Conservation (phyloP, 1,140 invertebrate species). For the Listronotus bonariensis region DNA sequence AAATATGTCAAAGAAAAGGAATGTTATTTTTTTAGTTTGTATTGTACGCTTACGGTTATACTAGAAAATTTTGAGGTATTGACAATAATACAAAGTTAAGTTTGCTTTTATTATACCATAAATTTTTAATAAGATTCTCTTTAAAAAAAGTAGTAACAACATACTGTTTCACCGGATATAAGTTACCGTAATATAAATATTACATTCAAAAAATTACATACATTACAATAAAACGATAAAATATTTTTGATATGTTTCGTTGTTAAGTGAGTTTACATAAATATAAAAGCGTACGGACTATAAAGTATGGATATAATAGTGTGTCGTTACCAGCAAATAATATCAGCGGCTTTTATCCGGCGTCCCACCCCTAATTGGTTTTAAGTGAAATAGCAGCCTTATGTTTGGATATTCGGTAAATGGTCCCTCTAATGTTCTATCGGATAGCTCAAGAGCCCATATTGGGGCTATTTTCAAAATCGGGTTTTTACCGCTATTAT, state of each 20-base stretch:
- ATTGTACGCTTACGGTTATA: too few species aligned
- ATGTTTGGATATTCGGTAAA: conserved; percentile 33
- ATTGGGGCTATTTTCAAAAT: conserved; percentile 4
- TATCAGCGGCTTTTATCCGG: conserved; percentile 28
- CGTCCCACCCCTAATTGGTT: conserved; percentile 32
- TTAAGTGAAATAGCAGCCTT: conserved; percentile 34
- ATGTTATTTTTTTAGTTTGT: too few species aligned
- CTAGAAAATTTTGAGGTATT: too few species aligned
- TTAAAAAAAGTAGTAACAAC: too few species aligned
- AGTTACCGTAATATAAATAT: too few species aligned
- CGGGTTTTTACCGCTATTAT: conserved; percentile 1
- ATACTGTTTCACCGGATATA: too few species aligned
- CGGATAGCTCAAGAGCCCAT: not conserved
- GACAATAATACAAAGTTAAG: too few species aligned
- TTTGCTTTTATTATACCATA: too few species aligned
- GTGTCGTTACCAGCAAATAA: conserved; percentile 35
- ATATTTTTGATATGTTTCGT: not conserved
- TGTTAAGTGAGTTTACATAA: not conserved
- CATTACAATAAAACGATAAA: too few species aligned
- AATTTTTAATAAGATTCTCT: too few species aligned
- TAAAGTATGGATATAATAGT: conserved; percentile 19
- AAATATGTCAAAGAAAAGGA: too few species aligned
- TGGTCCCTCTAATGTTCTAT: conserved; percentile 3
- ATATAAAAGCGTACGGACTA: conserved; percentile 15
- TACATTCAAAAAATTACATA: too few species aligned